phyloP scores from a whole-genome alignment of 2,797 vertebrate genomes.

The Cuculus canorus region DNA sequence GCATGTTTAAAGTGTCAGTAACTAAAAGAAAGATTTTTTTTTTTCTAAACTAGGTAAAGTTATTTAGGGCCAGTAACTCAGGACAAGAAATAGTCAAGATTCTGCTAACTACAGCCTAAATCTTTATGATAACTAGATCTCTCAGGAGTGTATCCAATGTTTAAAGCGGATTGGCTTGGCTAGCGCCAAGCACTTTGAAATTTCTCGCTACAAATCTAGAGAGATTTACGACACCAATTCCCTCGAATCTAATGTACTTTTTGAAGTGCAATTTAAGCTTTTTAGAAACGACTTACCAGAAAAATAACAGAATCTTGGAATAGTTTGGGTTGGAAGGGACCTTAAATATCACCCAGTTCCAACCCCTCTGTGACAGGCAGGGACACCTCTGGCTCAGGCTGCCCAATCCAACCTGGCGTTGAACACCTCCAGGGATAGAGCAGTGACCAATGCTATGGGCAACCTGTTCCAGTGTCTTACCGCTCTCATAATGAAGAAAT shows the following conservation, averaged over 20 bases:
- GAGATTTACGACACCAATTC: background rate
- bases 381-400: too few species aligned
- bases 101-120: background rate
- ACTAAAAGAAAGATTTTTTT: background rate
- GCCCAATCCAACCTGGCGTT: too few species aligned
- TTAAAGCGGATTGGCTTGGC: background rate
- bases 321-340: too few species aligned
- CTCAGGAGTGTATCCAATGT: background rate
- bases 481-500: too few species aligned
- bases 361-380: too few species aligned
- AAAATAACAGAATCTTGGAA: too few species aligned
- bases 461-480: too few species aligned
- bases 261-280: background rate
- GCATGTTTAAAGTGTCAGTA: background rate
- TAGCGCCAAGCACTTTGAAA: background rate
- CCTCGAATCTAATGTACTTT: background rate
- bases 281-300: background rate
- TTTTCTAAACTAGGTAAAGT: background rate
- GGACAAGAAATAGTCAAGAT: background rate
- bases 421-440: too few species aligned
- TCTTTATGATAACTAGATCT: background rate
- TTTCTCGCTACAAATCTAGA: background rate
- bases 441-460: too few species aligned
- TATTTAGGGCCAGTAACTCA: background rate
- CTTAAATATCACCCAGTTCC: too few species aligned